Evolutionary conservation across 2,888 invertebrate genomes (phyloP), one percentile per base, ranked within the genome.

Genomic region (Nowickia ferox): DNA sequence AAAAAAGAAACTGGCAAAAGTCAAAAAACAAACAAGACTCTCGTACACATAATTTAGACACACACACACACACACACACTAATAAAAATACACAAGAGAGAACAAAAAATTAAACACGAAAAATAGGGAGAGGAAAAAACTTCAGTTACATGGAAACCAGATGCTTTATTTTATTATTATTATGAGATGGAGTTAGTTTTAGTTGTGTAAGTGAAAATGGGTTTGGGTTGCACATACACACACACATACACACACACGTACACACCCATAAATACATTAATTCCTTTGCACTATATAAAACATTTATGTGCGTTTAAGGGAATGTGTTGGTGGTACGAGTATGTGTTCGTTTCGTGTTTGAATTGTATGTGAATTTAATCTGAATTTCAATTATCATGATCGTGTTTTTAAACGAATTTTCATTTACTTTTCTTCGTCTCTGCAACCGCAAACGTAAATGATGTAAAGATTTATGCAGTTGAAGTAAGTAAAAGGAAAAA

Each of bases 71-170:
- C 63, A 19, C 13, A 51, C n/a, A 17, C n/a, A 9, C 11, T 3
- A 15, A 63, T 48, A n/a, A 66, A 42, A 46, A 65, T 9, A 51
- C 19, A 55, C 30, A 83, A 65, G 46, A 61, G 13, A 40, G 48
- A 44, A 63, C 38, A 51, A 44, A 17, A 13, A 55, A 9, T n/a
- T 17, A 69, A 61, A 69, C 51, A 59, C 8, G 9, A 51, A 69
- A n/a, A 71, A 53, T 30, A 71, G 38, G 10, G 19, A 69, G 44
- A 59, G 9, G 61, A 53, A 75, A 78, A 48, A 68, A 55, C 40
- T 69, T 17, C 19, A 76, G 75, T 78, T 72, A 86, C 86, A 86
- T 75, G 79, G 65, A 86, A 83, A 72, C 82, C 86, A 86, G 86
- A 86, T 76, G 75, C 77, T 82, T 79, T 79, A 68, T 55, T 71